A percentile compares a stretch with the other conserved stretches of the same genome.
These are phyloP conservation scores for Orchesella flavescens DNA, from an alignment of 2,888 invertebrate species.

Conservation along the genomic window DNA sequence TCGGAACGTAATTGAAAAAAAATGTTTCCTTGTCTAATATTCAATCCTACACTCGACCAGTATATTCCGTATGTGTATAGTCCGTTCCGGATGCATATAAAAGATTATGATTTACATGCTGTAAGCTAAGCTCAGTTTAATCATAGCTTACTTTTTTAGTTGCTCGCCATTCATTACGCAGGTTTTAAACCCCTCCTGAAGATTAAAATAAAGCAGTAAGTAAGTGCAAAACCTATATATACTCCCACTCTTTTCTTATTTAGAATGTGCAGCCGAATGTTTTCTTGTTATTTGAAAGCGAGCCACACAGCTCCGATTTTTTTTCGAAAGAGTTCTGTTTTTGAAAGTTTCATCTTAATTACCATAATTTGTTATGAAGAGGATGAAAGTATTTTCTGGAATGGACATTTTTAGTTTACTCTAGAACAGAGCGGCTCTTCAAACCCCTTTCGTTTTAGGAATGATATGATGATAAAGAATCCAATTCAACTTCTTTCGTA, in stretches of 20 bases:
- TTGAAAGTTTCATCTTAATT: constrained; percentile 72
- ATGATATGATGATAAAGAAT: constrained; percentile 12
- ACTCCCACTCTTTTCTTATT: background rate
- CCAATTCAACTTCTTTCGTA: background rate
- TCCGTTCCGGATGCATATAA: too few species aligned
- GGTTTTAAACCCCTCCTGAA: too few species aligned
- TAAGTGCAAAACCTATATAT: background rate
- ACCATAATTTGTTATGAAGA: constrained; percentile 72
- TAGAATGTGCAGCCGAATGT: too few species aligned
- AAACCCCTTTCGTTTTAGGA: constrained; percentile 26
- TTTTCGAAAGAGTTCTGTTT: constrained; percentile 68
- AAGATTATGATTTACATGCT: too few species aligned
- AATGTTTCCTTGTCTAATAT: too few species aligned
- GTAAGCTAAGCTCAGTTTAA: too few species aligned
- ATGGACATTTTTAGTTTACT: constrained; percentile 64
- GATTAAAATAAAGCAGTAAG: too few species aligned
- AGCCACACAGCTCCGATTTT: background rate
- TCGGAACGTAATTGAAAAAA: too few species aligned
- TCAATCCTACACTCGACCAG: too few species aligned
- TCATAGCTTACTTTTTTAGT: too few species aligned
- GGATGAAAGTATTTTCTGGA: constrained; percentile 70
- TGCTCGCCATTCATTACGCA: background rate
- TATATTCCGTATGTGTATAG: too few species aligned
- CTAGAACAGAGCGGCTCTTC: constrained; percentile 20
- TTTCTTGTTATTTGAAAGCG: too few species aligned